Base-by-base conservation (phyloP, 1,140 invertebrate genomes). In the Drosophila pandora region DNA sequence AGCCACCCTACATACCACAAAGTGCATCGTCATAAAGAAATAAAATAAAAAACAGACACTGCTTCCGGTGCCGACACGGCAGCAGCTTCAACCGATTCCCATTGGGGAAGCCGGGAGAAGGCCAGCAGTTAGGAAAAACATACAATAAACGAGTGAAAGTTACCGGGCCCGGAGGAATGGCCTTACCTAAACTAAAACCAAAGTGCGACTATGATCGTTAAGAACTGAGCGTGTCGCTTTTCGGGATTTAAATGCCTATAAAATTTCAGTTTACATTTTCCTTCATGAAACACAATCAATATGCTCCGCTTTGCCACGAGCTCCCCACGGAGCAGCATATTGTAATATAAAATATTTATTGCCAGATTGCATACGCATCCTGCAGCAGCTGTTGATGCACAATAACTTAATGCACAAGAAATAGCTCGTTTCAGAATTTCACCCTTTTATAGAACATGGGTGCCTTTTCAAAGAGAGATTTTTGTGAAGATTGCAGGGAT, bases 341-440 rank as follows among this genome's bases (percentile, higher is more conserved):
- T 80, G 81, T 65, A 77, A 85, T 65, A 85, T 85, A 76, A 85
- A 80, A 84, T 84, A 84, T 84, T 84, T 84, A 84, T 84, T 84
- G 73, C 67, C 80, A 69, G 81, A 84, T 80, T 84, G 80, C 77
- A 84, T 65, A 84, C 65, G 76, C 80, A 76, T 69, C 65, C 49
- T 45, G 30, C 57, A 69, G 47, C 54, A 54, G 39, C 23, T 28
- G 57, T 49, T 39, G 25, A 53, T 76, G 17, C 17, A 17, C 17
- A 17, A 55, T 30, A 55, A 28, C 49, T 45, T 53, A n/a, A 30
- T 39, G 28, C 67, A 60, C 48, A 13, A 8, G 12, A 8, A 23
- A 62, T 21, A 43, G 7, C 21, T 43, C 6, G 7, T 1, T 41
- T 43, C 41, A 5, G 17, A 21, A 17, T 21, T 17, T 43, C 13